phyloP scores from a whole-genome alignment of 2,888 invertebrate genomes.

The Eristalinus aeneus region DNA sequence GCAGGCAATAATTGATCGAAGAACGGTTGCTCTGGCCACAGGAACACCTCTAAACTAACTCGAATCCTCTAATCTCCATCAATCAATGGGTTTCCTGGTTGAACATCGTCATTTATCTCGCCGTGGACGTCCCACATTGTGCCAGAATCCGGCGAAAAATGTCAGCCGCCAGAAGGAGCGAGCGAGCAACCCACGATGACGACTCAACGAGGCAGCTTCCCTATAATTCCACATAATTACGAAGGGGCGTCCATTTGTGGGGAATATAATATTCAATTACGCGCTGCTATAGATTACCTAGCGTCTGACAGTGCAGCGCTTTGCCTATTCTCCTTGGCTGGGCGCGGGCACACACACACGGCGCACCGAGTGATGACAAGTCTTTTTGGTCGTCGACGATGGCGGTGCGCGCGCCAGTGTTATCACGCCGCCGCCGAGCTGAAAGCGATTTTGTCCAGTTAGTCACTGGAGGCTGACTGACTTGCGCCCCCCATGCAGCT shows the following conservation, averaged over 20 bases:
- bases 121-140: constrained; percentile 57
- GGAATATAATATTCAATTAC: constrained; percentile 68
- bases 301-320: constrained; percentile 49
- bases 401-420: constrained; percentile 3
- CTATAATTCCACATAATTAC: constrained; percentile 68
- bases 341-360: constrained; percentile 7
- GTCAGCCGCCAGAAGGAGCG: constrained; percentile 30
- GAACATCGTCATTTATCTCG: constrained; percentile 71
- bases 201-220: constrained; percentile 36
- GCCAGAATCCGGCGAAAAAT: constrained; percentile 56
- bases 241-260: constrained; percentile 63
- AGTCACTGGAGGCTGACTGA: constrained; percentile 65
- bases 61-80: constrained; percentile 67
- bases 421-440: constrained; percentile 48
- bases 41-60: constrained; percentile 46
- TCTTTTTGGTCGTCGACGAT: constrained; percentile 28
- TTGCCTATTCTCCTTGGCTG: constrained; percentile 8
- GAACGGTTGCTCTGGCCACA: constrained; percentile 33
- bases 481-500: constrained; percentile 63
- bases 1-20: constrained; percentile 63
- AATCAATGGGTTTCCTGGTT: constrained; percentile 70
- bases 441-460: constrained; percentile 64
- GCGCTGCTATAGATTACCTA: constrained; percentile 48
- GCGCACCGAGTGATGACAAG: constrained; percentile 54
- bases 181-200: constrained; percentile 40